Percentiles rank a stretch among this genome's conserved stretches.
Conservation (phyloP, 1,140 invertebrate genomes). For the Hypothenemus hampei region DNA sequence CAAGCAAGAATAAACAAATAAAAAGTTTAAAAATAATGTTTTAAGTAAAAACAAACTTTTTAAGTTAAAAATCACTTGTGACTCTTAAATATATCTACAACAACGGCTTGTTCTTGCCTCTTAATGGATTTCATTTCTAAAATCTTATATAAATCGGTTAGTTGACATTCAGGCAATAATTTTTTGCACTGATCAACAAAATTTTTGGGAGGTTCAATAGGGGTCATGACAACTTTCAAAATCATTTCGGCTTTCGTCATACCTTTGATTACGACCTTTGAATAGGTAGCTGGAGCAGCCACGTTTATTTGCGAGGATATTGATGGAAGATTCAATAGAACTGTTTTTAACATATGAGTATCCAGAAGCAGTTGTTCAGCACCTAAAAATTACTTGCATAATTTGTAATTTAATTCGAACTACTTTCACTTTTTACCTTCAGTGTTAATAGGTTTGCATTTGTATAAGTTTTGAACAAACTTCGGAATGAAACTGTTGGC, state of each 20-base stretch:
- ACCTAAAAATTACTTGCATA: conserved; percentile 42
- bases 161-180: conserved; percentile 84
- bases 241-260: conserved; percentile 99
- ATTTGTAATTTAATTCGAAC: not conserved
- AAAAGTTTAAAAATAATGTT: too few relatives aligned
- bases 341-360: conserved; percentile 95
- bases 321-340: conserved; percentile 90
- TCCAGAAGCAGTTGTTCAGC: conserved; percentile 97
- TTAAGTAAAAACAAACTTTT: too few relatives aligned
- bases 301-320: conserved; percentile 81
- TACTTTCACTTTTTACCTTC: too few relatives aligned
- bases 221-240: conserved; percentile 95
- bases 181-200: conserved; percentile 91
- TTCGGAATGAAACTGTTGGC: conserved; percentile 94
- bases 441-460: conserved; percentile 89
- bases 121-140: conserved; percentile 91
- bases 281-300: conserved; percentile 80
- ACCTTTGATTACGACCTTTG: conserved; percentile 84
- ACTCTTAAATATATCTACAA: conserved; percentile 41
- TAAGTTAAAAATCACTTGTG: conserved; percentile 16
- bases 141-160: conserved; percentile 91
- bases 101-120: conserved; percentile 39
- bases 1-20: conserved; percentile 36
- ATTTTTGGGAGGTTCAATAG: conserved; percentile 75
- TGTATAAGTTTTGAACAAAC: conserved; percentile 88